These are phyloP conservation scores for Hypolimnas misippus DNA, from an alignment of 2,888 invertebrate genomes.

Conservation along the genomic window DNA sequence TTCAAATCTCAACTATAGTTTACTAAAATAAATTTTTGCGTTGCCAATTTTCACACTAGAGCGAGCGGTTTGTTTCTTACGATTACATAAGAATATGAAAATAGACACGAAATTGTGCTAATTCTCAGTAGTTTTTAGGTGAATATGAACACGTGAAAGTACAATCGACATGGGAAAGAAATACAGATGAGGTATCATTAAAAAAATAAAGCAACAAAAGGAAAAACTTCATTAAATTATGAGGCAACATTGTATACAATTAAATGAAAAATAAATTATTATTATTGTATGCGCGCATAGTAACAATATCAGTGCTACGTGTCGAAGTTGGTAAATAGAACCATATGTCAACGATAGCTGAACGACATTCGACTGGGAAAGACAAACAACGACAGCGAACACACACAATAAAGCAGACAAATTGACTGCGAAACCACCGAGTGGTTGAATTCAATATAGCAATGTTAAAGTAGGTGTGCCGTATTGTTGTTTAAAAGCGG, in stretches of 20 bases:
- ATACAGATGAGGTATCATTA: background rate
- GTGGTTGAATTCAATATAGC: constrained; percentile 65
- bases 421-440: constrained; percentile 71
- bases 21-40: constrained; percentile 22
- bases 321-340: constrained; percentile 31
- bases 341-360: constrained; percentile 26
- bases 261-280: constrained; percentile 7
- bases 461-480: constrained; percentile 60
- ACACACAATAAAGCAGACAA: constrained; percentile 76
- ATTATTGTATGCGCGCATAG: constrained; percentile 4
- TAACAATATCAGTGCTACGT: constrained; percentile 22
- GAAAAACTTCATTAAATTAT: background rate
- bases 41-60: constrained; percentile 21
- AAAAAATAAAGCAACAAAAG: constrained; percentile 12
- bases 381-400: constrained; percentile 55
- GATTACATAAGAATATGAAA: constrained; percentile 16
- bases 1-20: background rate
- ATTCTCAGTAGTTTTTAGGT: constrained; percentile 12
- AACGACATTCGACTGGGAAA: constrained; percentile 42
- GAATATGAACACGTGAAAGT: constrained; percentile 9
- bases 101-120: constrained; percentile 15
- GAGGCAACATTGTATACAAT: constrained; percentile 10
- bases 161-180: background rate
- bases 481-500: constrained; percentile 55
- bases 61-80: constrained; percentile 11